phyloP scores from a whole-genome alignment of 2,888 invertebrate genomes.

The Megastigmus dorsalis region DNA sequence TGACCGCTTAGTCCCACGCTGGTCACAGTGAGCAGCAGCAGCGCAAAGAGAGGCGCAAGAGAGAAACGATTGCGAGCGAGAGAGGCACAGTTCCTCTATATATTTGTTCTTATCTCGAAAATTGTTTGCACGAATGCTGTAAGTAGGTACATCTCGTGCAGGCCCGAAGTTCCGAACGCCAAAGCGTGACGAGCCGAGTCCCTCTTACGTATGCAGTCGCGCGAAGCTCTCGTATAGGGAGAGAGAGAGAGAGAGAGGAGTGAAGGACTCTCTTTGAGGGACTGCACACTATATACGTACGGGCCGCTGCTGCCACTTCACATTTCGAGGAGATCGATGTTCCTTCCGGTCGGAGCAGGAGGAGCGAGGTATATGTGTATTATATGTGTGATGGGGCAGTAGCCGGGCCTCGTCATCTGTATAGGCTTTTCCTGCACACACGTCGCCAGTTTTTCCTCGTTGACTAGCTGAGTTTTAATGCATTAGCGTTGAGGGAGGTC shows the following conservation, averaged over 20 bases:
- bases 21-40: background rate
- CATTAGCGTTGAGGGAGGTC: too few relatives aligned
- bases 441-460: background rate
- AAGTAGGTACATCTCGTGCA: background rate
- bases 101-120: conserved; percentile 52
- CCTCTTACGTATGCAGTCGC: background rate
- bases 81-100: conserved; percentile 22
- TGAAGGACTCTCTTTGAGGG: background rate
- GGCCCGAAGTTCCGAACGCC: background rate
- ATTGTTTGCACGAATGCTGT: conserved; percentile 56
- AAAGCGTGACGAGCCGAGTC: background rate
- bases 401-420: background rate
- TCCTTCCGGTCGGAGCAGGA: conserved; percentile 3
- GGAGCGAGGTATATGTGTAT: too few relatives aligned
- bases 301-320: too few relatives aligned
- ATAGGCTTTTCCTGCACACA: too few relatives aligned
- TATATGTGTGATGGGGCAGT: too few relatives aligned
- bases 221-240: too few relatives aligned
- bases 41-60: background rate
- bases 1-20: conserved; percentile 31
- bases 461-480: background rate
- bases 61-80: background rate
- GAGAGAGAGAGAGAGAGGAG: too few relatives aligned
- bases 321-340: conserved; percentile 37
- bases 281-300: too few relatives aligned